Conservation (phyloP, 2,797 vertebrate genomes). For the Chloroceryle inda region DNA sequence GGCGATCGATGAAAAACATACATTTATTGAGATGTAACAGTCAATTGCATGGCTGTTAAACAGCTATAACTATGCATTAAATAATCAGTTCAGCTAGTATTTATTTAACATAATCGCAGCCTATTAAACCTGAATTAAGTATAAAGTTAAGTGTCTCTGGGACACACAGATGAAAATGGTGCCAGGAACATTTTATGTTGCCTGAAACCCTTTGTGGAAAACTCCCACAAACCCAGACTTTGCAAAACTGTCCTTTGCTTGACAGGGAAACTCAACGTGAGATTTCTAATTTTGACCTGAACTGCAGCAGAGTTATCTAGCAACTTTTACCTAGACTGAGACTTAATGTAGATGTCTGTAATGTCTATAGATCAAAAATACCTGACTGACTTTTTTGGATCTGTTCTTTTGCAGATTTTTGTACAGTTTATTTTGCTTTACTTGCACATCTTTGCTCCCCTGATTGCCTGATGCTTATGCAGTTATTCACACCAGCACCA, state of each 20-base stretch:
- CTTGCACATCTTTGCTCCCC: constrained; percentile 27
- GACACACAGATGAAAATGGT: constrained; percentile 69
- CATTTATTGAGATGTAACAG: constrained; percentile 79
- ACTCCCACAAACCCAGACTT: constrained; percentile 36
- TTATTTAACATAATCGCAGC: constrained; percentile 80
- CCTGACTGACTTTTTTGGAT: not conserved
- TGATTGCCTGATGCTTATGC: not conserved
- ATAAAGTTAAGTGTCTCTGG: constrained; percentile 79
- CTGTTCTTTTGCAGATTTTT: not conserved
- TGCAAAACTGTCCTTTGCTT: not conserved
- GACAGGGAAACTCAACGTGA: not conserved
- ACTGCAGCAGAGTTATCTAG: not conserved
- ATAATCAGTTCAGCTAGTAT: constrained; percentile 82
- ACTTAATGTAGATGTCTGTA: not conserved
- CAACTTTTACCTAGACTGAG: not conserved
- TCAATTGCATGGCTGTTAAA: constrained; percentile 78
- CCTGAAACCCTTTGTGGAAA: constrained; percentile 67
- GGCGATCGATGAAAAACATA: constrained; percentile 61
- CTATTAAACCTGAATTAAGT: constrained; percentile 83
- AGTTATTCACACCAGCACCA: constrained; percentile 38
- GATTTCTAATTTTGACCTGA: not conserved
- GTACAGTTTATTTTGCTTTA: not conserved
- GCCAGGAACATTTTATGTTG: constrained; percentile 75
- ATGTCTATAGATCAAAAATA: not conserved
- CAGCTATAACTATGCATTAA: constrained; percentile 77